Percentiles rank a stretch among this genome's conserved stretches.
These are phyloP conservation scores for Eurosta solidaginis DNA, from an alignment of 1,140 invertebrate genomes.

Conservation along the genomic window DNA sequence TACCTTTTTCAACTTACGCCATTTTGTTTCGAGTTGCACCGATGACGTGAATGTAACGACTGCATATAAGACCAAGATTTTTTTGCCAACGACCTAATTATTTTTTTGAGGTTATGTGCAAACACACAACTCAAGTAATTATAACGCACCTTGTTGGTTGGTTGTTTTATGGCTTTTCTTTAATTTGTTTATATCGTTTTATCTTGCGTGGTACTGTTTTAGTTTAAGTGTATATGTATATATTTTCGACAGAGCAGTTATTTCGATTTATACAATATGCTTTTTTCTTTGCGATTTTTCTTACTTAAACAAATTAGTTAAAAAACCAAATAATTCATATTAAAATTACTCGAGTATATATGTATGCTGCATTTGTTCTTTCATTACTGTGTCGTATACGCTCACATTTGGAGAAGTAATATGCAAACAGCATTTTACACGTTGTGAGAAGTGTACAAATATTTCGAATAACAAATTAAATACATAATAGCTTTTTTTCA, in stretches of 20 bases:
- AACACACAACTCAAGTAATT: neutral
- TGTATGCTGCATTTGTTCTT: neutral
- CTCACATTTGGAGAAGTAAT: neutral
- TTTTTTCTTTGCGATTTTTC: neutral
- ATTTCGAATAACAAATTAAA: neutral
- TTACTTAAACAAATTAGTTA: conserved; percentile 23
- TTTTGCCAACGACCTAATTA: conserved; percentile 23
- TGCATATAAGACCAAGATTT: neutral
- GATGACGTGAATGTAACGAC: neutral
- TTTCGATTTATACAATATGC: neutral
- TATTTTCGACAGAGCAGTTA: neutral
- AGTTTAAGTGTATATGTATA: too few species aligned
- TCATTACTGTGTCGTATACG: neutral
- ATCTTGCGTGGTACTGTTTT: conserved; percentile 5
- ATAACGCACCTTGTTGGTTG: neutral
- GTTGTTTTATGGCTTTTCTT: conserved; percentile 23
- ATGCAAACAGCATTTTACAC: neutral
- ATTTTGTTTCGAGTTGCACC: neutral
- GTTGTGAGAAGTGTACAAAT: neutral
- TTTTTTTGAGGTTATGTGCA: neutral
- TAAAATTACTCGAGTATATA: conserved; percentile 20
- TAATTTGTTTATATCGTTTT: conserved; percentile 12
- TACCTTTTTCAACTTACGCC: neutral
- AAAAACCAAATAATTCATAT: neutral
- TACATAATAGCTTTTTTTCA: conserved; percentile 1